phyloP scores from a whole-genome alignment of 2,113 vertebrate genomes.

The Gracilinanus agilis region DNA sequence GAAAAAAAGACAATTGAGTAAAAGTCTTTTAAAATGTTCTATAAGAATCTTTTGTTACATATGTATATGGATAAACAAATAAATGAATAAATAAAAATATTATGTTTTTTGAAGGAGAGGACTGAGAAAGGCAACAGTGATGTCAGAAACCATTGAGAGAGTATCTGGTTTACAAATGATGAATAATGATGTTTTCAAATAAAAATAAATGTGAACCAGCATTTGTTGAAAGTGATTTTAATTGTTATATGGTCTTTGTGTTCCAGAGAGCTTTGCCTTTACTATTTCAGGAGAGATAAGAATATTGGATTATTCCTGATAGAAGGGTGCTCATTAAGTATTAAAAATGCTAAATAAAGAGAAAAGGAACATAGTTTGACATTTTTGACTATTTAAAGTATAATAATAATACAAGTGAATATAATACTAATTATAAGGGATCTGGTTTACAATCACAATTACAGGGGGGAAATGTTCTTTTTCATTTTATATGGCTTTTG shows the following conservation, averaged over 20 bases:
- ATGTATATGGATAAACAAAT: background rate
- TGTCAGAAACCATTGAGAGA: background rate
- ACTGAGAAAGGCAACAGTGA: background rate
- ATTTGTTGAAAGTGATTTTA: constrained; percentile 4
- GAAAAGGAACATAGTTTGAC: background rate
- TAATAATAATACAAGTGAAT: background rate
- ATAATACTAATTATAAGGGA: background rate
- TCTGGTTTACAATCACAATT: background rate
- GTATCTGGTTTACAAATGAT: background rate
- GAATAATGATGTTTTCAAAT: constrained; percentile 25
- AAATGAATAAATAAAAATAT: background rate
- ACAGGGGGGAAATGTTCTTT: background rate
- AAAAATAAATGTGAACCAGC: constrained; percentile 25
- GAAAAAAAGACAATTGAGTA: background rate
- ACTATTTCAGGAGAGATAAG: constrained; percentile 30
- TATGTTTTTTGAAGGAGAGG: background rate
- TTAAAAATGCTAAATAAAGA: background rate
- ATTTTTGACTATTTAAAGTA: background rate
- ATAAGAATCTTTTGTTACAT: too few relatives aligned
- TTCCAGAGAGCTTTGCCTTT: constrained; percentile 15
- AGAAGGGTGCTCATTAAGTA: constrained; percentile 32
- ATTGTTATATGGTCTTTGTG: constrained; percentile 19
- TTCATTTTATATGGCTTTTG: constrained; percentile 23
- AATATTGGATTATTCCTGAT: constrained; percentile 35
- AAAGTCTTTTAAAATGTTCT: too few relatives aligned